Evolutionary conservation across 1,140 invertebrate genomes (phyloP).

Genomic region (Tyrophagus putrescentiae): DNA sequence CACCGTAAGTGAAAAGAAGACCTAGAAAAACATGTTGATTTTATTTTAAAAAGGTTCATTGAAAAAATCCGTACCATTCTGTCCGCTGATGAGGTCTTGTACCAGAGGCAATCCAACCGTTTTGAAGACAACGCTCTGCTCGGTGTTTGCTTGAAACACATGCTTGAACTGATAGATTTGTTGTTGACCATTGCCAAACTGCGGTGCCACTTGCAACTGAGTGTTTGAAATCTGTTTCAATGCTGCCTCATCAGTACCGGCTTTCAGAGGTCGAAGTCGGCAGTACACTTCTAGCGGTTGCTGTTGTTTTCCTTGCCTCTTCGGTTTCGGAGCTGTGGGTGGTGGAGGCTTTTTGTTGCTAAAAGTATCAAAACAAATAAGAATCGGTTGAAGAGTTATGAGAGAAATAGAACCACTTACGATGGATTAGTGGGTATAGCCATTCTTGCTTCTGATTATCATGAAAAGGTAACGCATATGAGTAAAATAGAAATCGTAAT

Average conservation of each 20-base stretch:
- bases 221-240: constrained; percentile 51
- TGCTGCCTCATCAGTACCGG: constrained; percentile 47
- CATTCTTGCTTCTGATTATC: no score
- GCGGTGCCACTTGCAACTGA: constrained; percentile 43
- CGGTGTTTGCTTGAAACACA: constrained; percentile 59
- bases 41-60: not conserved
- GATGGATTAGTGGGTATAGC: no score
- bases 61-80: constrained; percentile 46
- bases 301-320: constrained; percentile 17
- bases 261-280: constrained; percentile 55
- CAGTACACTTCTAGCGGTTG: constrained; percentile 74
- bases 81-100: constrained; percentile 45
- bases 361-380: no score
- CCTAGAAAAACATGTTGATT: constrained; percentile 30
- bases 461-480: no score
- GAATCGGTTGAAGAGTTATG: no score
- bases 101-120: constrained; percentile 70
- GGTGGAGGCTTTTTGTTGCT: not conserved
- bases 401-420: no score
- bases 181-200: not conserved
- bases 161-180: constrained; percentile 42
- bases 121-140: constrained; percentile 72
- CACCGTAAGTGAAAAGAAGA: constrained; percentile 83
- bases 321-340: constrained; percentile 14
- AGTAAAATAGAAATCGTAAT: no score